phyloP scores from a whole-genome alignment of 2,888 invertebrate genomes.

The Cheilosia urbana region DNA sequence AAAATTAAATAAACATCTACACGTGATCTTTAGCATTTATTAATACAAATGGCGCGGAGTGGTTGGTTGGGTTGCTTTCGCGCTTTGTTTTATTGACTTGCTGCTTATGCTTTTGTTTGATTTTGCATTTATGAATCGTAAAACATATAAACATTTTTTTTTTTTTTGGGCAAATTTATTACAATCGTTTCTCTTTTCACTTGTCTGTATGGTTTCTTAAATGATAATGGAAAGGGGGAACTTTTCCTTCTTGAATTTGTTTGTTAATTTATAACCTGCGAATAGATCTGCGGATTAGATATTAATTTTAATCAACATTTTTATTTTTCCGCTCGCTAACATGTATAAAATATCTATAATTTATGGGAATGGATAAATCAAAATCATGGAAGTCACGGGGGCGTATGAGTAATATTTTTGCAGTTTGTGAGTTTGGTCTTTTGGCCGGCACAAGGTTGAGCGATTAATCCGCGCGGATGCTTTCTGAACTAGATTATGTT shows the following conservation, averaged over 20 bases:
- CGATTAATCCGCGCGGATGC: background rate
- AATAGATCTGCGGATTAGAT: constrained; percentile 42
- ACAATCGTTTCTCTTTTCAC: constrained; percentile 18
- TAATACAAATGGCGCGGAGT: constrained; percentile 32
- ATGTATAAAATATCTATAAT: constrained; percentile 26
- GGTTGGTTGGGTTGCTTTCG: constrained; percentile 17
- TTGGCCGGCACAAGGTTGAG: constrained; percentile 1
- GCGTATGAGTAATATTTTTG: constrained; percentile 51
- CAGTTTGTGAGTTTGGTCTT: constrained; percentile 12
- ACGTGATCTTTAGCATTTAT: constrained; percentile 39
- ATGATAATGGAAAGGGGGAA: constrained; percentile 30
- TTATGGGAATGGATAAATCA: constrained; percentile 39
- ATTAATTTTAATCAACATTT: constrained; percentile 46
- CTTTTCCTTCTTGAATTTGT: constrained; percentile 24
- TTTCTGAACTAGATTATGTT: background rate
- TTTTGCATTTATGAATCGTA: constrained; percentile 31
- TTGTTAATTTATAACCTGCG: constrained; percentile 24
- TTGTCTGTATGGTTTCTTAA: constrained; percentile 38
- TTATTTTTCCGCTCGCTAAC: constrained; percentile 15
- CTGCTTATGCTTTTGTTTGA: constrained; percentile 7
- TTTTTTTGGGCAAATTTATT: constrained; percentile 38
- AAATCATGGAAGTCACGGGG: constrained; percentile 14
- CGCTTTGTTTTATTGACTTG: constrained; percentile 27
- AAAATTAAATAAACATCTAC: constrained; percentile 29
- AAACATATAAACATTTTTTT: constrained; percentile 6